These are phyloP conservation scores for Rhynchotus rufescens DNA, from an alignment of 2,797 vertebrate genomes.

Conservation along the genomic window DNA sequence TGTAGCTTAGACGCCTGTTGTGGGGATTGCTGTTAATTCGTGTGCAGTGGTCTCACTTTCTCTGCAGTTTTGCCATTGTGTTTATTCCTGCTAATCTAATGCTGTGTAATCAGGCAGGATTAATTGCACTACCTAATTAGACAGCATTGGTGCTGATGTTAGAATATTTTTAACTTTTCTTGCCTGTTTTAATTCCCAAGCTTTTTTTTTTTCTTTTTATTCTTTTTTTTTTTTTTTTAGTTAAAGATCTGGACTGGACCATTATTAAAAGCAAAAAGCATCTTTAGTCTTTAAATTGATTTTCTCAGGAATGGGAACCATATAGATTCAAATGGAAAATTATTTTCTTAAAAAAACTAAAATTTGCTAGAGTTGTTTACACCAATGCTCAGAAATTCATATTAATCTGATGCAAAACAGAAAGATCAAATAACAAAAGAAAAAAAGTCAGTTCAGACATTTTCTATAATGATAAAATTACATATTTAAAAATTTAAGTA, in stretches of 20 bases:
- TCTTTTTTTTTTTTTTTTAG: background rate
- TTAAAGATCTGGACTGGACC: constrained; percentile 31
- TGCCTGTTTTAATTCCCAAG: constrained; percentile 62
- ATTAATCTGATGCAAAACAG: background rate
- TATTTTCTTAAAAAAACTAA: background rate
- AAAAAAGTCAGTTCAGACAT: background rate
- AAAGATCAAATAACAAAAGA: constrained; percentile 2
- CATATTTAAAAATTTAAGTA: background rate
- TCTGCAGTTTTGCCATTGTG: constrained; percentile 50
- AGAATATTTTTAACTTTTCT: constrained; percentile 60
- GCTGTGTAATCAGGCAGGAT: constrained; percentile 52
- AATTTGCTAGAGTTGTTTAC: background rate
- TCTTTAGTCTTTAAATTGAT: constrained; percentile 27
- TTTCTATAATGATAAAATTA: background rate
- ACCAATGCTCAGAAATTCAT: constrained; percentile 2
- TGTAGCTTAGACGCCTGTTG: constrained; percentile 20
- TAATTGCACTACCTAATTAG: constrained; percentile 59
- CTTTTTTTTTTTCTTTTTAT: background rate
- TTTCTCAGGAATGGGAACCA: constrained; percentile 37
- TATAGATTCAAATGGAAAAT: constrained; percentile 5
- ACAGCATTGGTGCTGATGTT: constrained; percentile 57
- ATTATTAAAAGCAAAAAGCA: constrained; percentile 41
- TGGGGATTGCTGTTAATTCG: constrained; percentile 54
- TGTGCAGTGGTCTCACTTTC: constrained; percentile 41
- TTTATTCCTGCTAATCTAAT: constrained; percentile 52